phyloP scores from a whole-genome alignment of 2,888 invertebrate species.

The Prostheceraeus crozeri region DNA sequence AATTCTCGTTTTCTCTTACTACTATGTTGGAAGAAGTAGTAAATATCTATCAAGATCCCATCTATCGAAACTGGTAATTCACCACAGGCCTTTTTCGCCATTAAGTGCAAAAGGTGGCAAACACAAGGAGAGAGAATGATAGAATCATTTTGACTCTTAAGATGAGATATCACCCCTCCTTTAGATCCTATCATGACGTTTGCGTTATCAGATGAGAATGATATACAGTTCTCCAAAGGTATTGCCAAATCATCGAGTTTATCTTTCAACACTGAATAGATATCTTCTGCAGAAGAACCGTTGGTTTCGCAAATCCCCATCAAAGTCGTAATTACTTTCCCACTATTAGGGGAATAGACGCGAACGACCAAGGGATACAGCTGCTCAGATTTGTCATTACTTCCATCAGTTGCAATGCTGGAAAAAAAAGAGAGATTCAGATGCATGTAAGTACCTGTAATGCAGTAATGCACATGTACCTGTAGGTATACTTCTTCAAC shows the following conservation, averaged over 20 bases:
- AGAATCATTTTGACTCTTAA: neutral
- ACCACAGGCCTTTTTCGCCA: conserved; percentile 1
- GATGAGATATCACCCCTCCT: neutral
- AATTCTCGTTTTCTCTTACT: conserved; percentile 1
- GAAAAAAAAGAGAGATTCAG: too few species aligned
- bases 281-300: neutral
- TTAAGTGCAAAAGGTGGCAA: neutral
- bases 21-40: conserved; percentile 10
- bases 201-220: neutral
- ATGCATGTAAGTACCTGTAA: too few species aligned
- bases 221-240: neutral
- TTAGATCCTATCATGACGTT: neutral
- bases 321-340: too few species aligned
- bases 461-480: too few species aligned
- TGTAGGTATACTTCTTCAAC: too few species aligned
- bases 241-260: neutral
- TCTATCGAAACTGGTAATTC: conserved; percentile 6
- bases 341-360: too few species aligned
- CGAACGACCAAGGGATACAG: too few species aligned
- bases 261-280: neutral
- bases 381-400: too few species aligned
- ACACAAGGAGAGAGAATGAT: conserved; percentile 10
- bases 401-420: too few species aligned
- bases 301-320: too few species aligned
- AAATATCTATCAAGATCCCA: conserved; percentile 4